A percentile compares a stretch with the other conserved stretches of the same genome.
phyloP scores from a whole-genome alignment of 2,888 invertebrate species.

The Galeruca laticollis region DNA sequence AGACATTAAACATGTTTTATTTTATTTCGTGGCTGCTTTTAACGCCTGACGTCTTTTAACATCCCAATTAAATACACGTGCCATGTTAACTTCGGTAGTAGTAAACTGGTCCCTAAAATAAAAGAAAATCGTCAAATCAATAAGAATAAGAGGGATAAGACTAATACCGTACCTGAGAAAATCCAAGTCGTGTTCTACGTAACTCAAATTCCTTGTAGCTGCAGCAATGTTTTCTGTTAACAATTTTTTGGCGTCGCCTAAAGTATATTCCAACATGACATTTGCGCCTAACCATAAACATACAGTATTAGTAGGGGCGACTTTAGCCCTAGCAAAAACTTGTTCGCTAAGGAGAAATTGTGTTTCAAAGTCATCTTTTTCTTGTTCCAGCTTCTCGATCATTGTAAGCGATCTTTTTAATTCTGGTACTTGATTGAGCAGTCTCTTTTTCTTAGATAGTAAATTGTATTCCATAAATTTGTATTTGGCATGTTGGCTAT shows the following conservation, averaged over 20 bases:
- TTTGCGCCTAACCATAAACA: constrained; percentile 89
- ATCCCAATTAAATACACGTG: constrained; percentile 98
- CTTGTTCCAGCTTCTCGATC: constrained; percentile 87
- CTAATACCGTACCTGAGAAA: constrained; percentile 78
- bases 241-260: constrained; percentile 90
- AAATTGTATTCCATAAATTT: constrained; percentile 97
- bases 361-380: constrained; percentile 85
- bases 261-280: constrained; percentile 96
- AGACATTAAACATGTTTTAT: neutral
- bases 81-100: constrained; percentile 99
- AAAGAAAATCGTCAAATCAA: neutral
- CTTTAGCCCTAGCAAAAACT: constrained; percentile 80
- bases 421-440: constrained; percentile 95
- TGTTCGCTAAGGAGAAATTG: constrained; percentile 94
- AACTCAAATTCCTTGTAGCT: constrained; percentile 85
- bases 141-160: neutral
- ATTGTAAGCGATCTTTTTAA: constrained; percentile 90
- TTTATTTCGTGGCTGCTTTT: constrained; percentile 56
- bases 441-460: constrained; percentile 84
- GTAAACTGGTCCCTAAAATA: constrained; percentile 92
- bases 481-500: constrained; percentile 96
- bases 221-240: constrained; percentile 86
- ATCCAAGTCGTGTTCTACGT: constrained; percentile 93
- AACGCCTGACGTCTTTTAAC: constrained; percentile 80
- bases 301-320: constrained; percentile 92